Evolutionary conservation across 2,888 invertebrate genomes (phyloP), one percentile per base, ranked within the genome.

Genomic region (Lasioglossum zephyrum): DNA sequence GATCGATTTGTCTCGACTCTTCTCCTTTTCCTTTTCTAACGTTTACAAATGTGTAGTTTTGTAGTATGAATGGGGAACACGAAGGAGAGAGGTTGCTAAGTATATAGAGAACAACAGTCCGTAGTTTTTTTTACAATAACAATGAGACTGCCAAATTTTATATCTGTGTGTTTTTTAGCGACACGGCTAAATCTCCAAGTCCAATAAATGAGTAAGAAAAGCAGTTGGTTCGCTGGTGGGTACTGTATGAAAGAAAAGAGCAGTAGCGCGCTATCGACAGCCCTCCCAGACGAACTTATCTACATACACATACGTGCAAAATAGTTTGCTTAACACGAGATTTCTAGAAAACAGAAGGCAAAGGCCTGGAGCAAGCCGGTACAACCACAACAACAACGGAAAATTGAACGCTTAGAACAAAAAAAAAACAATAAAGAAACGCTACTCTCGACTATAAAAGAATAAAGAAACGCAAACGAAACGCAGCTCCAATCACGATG

Each of bases 311-410:
- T 53, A 57, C 31, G 72, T 70, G 81, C 47, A 76, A 83, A 74
- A 66, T 49, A 26, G 36, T 72, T 41, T 60, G 73, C 57, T 47
- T 69, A 74, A 79, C 18, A 66, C 57, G 57, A 77, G 72, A 72
- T 75, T 85, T 44, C 26, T 41, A 84, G 60, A 82, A 44, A 73
- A 79, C 70, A 74, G 82, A 75, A 90, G 92, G 92, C 92, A 92
- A 93, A 93, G 94, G 93, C 93, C 94, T 93, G 95, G 94, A 95
- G 94, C 94, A 94, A 94, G 95, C 94, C 94, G 95, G 94, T 95
- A 95, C 95, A 95, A 95, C 94, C 93, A 94, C 93, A 92, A 94
- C 93, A 92, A 94, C 93, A 93, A 83, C 81, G 82, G 80, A 89
- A 91, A 81, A 82, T 82, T 86, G 78, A 87, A 78, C 49, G 86